These are phyloP conservation scores for Malurus elegans DNA, from an alignment of 2,113 vertebrate species.

Conservation along the genomic window DNA sequence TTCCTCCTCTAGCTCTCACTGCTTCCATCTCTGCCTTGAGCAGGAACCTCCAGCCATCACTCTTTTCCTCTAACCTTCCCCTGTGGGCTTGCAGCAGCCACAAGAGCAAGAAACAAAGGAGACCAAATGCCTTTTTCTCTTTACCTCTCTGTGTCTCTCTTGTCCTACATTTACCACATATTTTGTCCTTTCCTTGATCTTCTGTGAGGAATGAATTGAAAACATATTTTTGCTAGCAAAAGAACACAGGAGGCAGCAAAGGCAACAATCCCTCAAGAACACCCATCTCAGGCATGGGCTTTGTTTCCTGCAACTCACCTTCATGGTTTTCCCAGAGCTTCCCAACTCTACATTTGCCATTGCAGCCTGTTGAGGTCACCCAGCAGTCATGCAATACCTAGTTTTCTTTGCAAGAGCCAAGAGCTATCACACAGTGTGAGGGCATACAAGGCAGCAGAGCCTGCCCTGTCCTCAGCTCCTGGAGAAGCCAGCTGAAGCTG, in stretches of 20 bases:
- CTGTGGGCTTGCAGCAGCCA: background rate
- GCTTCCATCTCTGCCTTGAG: background rate
- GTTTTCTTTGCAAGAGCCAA: background rate
- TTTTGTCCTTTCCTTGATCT: background rate
- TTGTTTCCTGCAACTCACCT: background rate
- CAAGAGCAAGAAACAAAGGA: background rate
- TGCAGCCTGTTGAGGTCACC: background rate
- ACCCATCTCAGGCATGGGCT: background rate
- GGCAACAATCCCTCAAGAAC: background rate
- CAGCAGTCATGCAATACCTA: background rate
- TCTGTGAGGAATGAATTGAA: background rate
- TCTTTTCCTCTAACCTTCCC: background rate
- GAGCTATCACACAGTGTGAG: background rate
- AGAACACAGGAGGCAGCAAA: background rate
- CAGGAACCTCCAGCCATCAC: background rate
- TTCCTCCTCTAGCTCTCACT: background rate
- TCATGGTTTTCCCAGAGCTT: background rate
- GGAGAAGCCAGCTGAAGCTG: background rate
- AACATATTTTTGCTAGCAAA: background rate
- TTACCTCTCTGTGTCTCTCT: background rate
- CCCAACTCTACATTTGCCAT: background rate
- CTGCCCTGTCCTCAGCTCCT: background rate
- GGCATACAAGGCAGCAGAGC: fast-evolving
- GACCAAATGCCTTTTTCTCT: background rate
- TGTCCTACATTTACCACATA: background rate